Percentiles rank a stretch among this genome's conserved stretches.
Conservation (phyloP, 2,797 vertebrate genomes). For the Cirrhinus molitorella region DNA sequence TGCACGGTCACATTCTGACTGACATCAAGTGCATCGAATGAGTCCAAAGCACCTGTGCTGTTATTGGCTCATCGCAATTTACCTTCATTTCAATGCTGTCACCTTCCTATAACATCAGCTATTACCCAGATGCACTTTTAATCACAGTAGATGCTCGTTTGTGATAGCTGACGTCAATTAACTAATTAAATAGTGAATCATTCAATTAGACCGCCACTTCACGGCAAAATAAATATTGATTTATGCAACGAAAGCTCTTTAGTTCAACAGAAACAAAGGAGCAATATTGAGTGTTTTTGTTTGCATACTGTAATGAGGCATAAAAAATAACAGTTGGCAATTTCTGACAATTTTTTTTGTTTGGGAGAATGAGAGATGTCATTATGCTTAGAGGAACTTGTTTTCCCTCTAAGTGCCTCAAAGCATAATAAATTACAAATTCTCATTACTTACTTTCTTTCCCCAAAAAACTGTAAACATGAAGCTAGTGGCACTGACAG, state of each 20-base stretch:
- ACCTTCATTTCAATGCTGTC: neutral
- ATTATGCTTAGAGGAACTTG: neutral
- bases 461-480: neutral
- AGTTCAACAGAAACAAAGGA: constrained; percentile 27
- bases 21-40: neutral
- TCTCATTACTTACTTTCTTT: constrained; percentile 35
- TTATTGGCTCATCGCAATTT: constrained; percentile 6
- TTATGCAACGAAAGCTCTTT: constrained; percentile 35
- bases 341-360: neutral
- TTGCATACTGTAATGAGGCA: constrained; percentile 30
- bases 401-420: neutral
- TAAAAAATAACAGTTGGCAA: constrained; percentile 21
- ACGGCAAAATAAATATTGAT: constrained; percentile 31
- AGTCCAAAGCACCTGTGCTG: constrained; percentile 21
- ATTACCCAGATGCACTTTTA: constrained; percentile 51
- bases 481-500: constrained; percentile 8
- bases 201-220: constrained; percentile 29
- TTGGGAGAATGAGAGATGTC: neutral
- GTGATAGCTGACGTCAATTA: constrained; percentile 36
- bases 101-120: neutral
- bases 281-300: constrained; percentile 18
- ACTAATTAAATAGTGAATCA: constrained; percentile 41
- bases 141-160: constrained; percentile 32
- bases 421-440: constrained; percentile 20
- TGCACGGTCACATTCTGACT: neutral